Conservation (phyloP, 2,797 vertebrate species). For the Chromis chromis region DNA sequence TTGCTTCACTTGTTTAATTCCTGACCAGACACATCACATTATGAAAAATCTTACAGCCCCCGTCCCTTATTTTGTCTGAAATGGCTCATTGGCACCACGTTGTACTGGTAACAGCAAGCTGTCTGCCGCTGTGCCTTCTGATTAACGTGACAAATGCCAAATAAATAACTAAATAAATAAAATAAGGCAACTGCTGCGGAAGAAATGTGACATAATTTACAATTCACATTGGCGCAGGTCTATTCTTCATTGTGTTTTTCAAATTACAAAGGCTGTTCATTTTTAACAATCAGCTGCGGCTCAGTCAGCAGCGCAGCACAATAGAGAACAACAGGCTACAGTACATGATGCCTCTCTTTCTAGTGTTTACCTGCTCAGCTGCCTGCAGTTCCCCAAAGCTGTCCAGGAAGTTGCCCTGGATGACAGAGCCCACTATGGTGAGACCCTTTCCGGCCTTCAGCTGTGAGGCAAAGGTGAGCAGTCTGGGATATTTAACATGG, state of each 20-base stretch:
- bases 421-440: slow-evolving; percentile 95
- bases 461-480: slow-evolving; percentile 97
- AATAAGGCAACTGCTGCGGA: slow-evolving; percentile 8
- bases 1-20: slow-evolving; percentile 15
- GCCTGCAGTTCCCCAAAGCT: slow-evolving; percentile 96
- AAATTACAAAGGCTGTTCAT: slow-evolving; percentile 38
- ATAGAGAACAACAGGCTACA: slow-evolving; percentile 3
- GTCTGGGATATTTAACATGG: slow-evolving; percentile 95
- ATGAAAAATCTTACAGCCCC: slow-evolving; percentile 5
- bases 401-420: slow-evolving; percentile 96
- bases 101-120: slow-evolving; percentile 26
- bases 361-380: slow-evolving; percentile 90
- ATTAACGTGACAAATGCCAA: slow-evolving; percentile 36
- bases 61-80: slow-evolving; percentile 31
- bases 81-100: slow-evolving; percentile 41
- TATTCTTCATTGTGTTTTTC: slow-evolving; percentile 23
- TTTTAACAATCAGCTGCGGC: slow-evolving; percentile 33
- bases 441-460: slow-evolving; percentile 97
- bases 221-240: neutral
- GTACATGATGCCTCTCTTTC: neutral
- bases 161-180: neutral
- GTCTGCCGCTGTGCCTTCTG: slow-evolving; percentile 20
- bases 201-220: slow-evolving; percentile 16
- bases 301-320: slow-evolving; percentile 25
- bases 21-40: slow-evolving; percentile 13